A percentile compares a stretch with the other conserved stretches of the same genome.
These are phyloP conservation scores for Malachius bipustulatus DNA, from an alignment of 2,888 invertebrate genomes.

Conservation along the genomic window DNA sequence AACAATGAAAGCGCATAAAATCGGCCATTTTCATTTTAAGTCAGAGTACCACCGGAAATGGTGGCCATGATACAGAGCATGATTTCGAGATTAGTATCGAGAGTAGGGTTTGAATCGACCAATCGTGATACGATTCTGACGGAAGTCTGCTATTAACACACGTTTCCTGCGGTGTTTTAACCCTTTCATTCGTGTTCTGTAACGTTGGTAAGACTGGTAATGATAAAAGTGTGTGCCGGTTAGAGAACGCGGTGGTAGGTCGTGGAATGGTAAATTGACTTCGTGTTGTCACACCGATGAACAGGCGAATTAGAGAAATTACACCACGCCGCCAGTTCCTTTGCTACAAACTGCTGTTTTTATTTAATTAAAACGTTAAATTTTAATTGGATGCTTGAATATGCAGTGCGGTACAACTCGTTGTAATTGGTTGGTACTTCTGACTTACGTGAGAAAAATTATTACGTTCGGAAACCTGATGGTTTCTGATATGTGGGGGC, in stretches of 20 bases:
- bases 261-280: no score
- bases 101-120: constrained; percentile 21
- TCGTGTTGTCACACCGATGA: constrained; percentile 10
- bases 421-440: no score
- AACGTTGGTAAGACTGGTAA: no score
- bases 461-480: no score
- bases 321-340: constrained; percentile 2
- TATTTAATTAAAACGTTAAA: background rate
- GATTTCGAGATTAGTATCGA: constrained; percentile 22
- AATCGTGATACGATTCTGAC: constrained; percentile 21
- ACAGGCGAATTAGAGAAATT: constrained; percentile 11
- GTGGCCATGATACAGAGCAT: constrained; percentile 25
- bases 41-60: constrained; percentile 22
- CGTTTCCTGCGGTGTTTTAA: constrained; percentile 22
- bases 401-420: no score
- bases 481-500: no score
- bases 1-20: constrained; percentile 18
- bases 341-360: constrained; percentile 4
- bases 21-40: constrained; percentile 22
- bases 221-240: no score
- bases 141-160: constrained; percentile 24
- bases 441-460: no score
- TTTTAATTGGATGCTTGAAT: no score
- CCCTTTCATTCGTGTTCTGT: constrained; percentile 19
- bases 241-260: no score